Conservation (phyloP, 2,113 vertebrate genomes). For the Hippolais icterina region DNA sequence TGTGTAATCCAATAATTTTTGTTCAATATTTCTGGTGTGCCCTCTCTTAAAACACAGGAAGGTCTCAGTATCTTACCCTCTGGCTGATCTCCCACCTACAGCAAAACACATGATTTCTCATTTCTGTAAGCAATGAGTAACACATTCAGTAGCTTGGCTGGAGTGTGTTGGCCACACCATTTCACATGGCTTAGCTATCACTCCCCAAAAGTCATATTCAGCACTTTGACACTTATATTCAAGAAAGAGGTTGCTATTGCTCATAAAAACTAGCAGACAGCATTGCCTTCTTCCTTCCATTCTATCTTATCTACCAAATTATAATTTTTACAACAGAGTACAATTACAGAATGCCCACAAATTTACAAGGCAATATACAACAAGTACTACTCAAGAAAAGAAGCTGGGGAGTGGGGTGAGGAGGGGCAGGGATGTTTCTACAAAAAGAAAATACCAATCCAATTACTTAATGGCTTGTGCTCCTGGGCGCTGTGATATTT, state of each 20-base stretch:
- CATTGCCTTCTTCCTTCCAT: not conserved
- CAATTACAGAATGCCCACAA: not conserved
- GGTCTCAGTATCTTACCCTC: too few relatives aligned
- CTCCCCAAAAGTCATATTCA: not conserved
- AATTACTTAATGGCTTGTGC: constrained; percentile 91
- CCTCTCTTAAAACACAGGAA: not conserved
- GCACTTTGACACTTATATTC: not conserved
- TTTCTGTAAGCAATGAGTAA: not conserved
- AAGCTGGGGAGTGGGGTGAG: not conserved
- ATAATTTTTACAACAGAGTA: not conserved
- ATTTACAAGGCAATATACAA: not conserved
- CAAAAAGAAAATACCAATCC: not conserved
- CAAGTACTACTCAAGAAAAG: not conserved
- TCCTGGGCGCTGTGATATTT: constrained; percentile 89
- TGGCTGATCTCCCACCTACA: not conserved
- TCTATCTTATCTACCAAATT: not conserved
- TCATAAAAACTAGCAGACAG: not conserved
- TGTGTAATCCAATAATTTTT: not conserved
- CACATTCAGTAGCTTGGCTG: not conserved
- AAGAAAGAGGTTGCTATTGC: not conserved
- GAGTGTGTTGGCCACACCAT: not conserved
- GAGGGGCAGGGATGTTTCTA: not conserved
- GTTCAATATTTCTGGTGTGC: not conserved
- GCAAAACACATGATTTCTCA: not conserved
- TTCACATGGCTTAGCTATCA: not conserved